Base-by-base conservation (phyloP, 2,888 invertebrate species). In the Amblyjoppa proteus region DNA sequence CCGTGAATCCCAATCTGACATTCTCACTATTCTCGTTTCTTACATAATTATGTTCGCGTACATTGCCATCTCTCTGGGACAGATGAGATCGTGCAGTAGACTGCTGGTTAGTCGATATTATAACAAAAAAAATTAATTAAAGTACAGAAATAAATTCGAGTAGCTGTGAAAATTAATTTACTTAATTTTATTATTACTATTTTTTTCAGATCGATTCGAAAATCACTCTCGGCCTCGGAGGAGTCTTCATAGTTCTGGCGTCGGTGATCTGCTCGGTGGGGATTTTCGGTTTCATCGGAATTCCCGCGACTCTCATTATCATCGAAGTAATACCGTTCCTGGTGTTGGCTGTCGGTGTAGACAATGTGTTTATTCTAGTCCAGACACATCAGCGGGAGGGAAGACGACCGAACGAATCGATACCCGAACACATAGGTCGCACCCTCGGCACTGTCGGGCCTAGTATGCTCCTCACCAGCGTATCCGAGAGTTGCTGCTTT, bases 261-360 rank as follows among this genome's bases (percentile, higher is more conserved):
- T 99, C 99, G 0, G 99, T 99, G 0, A 96, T 97, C 0, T 97
- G 98, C 73, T 99, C 99, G 0, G 96, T 99, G 85, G 99, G 99
- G 20, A 95, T 99, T 81, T 99, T 98, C 94, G 99, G 98, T 0
- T 99, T 97, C 94, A 94, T 97, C 76, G 98, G 98, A 9, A 95
- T 99, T 6, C 97, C 99, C 1, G 99, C 99, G 0, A 99, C 99
- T 0, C 95, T 99, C 78, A 99, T 99, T 93, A 99, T 99, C 90
- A 97, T 99, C 61, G 99, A 99, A 95, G 99, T 99, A 3, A 98
- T 99, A 87, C 99, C 99, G 0, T 99, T 99, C 95, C 95, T 99
- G 79, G 99, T 99, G 41, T 95, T 99, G 88, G 99, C 99, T 3
- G 99, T 99, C 1, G 99, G 99, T 1, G 99, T 99, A 0, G 99